Base-by-base conservation (phyloP, 2,888 invertebrate genomes). In the Philereme transversata region DNA sequence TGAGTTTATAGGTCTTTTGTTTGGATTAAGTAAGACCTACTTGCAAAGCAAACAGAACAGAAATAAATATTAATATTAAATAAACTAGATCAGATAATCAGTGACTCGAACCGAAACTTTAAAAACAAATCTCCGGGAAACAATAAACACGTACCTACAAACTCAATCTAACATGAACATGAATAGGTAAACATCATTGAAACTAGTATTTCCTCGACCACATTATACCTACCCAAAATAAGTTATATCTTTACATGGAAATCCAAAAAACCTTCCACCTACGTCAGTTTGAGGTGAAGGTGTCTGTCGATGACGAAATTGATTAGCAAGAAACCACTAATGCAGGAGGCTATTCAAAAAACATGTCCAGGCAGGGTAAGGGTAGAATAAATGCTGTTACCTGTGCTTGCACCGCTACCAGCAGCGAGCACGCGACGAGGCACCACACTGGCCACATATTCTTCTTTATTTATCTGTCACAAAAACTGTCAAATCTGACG, bases 391-490 rank as follows among this genome's bases (percentile, higher is more conserved):
- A 75, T 4, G 10, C 7, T 5, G 5, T 60, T 86, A 90, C 90
- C 89, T 90, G 90, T 68, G 88, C 84, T 56, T 71, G 72, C 59
- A 78, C 79, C 59, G 77, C 67, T 68, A 74, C 79, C 74, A 87
- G 79, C 75, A 90, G 76, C 62, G 77, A 73, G 77, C 83, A 72
- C 79, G 78, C 76, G 66, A 87, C 66, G 62, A 87, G 68, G 65
- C 67, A 83, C 80, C 80, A 79, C 74, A 82, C 75, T 70, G 79
- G 78, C 86, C 86, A 87, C 87, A 88, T 90, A 73, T 80, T 74
- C 71, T 75, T 68, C 76, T 77, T 66, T 69, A 52, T 71, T 69
- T 64, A 70, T 67, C 64, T 66, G 57, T 72, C 67, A 71, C 72
- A 73, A 67, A 22, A 77, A 75, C 78, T 72, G 76, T 79, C 75